These are phyloP conservation scores for Trissonchulus sp. DNA, from an alignment of 2,888 invertebrate genomes.

Conservation along the genomic window DNA sequence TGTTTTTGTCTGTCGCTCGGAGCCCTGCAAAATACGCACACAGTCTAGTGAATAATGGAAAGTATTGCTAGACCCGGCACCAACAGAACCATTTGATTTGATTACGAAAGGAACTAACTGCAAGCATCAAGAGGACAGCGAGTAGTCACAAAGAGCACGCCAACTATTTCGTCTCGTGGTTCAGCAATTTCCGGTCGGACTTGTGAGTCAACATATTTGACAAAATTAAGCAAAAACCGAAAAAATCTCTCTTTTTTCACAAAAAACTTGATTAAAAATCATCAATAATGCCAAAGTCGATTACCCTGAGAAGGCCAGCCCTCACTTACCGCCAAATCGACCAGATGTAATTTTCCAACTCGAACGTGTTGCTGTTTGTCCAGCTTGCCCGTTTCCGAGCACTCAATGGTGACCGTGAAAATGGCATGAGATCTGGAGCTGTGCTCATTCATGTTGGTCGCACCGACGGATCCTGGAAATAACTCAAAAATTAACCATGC, in stretches of 20 bases:
- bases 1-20: constrained; percentile 86
- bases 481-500: too few relatives aligned
- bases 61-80: too few relatives aligned
- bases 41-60: too few relatives aligned
- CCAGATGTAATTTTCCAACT: constrained; percentile 93
- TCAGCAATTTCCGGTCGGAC: too few relatives aligned
- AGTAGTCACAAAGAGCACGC: too few relatives aligned
- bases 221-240: background rate
- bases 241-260: background rate
- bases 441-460: constrained; percentile 94
- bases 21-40: constrained; percentile 69
- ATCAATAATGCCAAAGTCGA: too few relatives aligned
- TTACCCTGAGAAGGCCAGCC: too few relatives aligned
- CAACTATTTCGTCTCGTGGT: too few relatives aligned
- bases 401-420: constrained; percentile 94
- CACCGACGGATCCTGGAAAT: constrained; percentile 65
- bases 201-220: background rate
- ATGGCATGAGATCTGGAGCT: constrained; percentile 96
- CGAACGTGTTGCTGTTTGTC: constrained; percentile 80
- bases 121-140: too few relatives aligned
- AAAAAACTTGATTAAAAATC: constrained; percentile 20
- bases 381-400: constrained; percentile 68
- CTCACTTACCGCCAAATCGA: constrained; percentile 79
- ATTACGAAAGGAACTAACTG: too few relatives aligned
- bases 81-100: too few relatives aligned